Base-by-base conservation (phyloP, 2,113 vertebrate species). In the Octodon degus region DNA sequence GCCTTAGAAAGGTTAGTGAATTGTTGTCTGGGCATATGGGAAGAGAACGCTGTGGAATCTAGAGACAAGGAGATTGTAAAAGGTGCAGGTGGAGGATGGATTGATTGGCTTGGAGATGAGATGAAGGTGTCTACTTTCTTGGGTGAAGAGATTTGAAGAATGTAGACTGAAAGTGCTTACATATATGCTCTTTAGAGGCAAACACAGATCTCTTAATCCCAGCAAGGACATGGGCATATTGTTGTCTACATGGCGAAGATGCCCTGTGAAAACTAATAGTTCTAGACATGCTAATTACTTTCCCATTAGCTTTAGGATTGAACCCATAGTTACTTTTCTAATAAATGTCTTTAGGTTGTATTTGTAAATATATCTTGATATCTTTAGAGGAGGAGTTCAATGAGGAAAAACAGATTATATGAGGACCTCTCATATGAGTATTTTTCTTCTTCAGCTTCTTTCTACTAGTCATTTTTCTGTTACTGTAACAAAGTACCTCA, bases 371-470 rank as follows among this genome's bases (percentile, higher is more conserved):
- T 11, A 11, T 88, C 32, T 94, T 79, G 16, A 4, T 92, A 9
- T 70, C 55, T 88, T 93, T 27, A 82, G 62, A 55, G 90, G 72
- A 84, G 12, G 60, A 25, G 19, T 70, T 50, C 19, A 47, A 5
- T 62, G 40, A 68, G 24, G 19, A 30, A 63, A 17, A 79, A 83
- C 2, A 86, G 47, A 77, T 50, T 25, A 55, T 55, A 58, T 76
- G 58, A 84, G 22, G 30, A 12, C 24, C 63, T 88, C 7, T 37
- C 25, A 25, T 24, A 27, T 19, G 30, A 24, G 22, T 17, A 83
- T 70, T 55, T 86, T 92, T 80, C 1, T 62, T 95, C 32, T 86
- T 68, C 10, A 79, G 5, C 76, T 83, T 89, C 22, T 97, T 25
- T 63, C 20, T 92, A 43, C 72, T 79, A 43, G 10, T 80, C 22